Percentiles rank a stretch among this genome's conserved stretches.
phyloP scores from a whole-genome alignment of 1,140 invertebrate genomes.

The Dufourea novaeangliae region DNA sequence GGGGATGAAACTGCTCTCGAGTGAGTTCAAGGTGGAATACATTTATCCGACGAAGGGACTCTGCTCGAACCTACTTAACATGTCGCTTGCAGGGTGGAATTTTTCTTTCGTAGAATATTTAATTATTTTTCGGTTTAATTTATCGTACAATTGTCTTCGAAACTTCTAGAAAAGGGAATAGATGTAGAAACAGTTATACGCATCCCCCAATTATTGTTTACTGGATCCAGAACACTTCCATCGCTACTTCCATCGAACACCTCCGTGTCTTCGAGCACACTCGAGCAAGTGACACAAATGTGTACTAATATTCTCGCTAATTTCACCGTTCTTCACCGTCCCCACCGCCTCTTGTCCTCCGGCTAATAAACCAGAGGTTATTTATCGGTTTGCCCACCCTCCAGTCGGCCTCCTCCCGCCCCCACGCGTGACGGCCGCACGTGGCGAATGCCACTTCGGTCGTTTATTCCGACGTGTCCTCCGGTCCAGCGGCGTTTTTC shows the following conservation, averaged over 20 bases:
- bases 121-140: too few species aligned
- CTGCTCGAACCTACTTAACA: background rate
- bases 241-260: slow-evolving; percentile 45
- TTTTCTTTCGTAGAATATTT: background rate
- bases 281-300: slow-evolving; percentile 67
- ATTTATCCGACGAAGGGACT: background rate
- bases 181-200: too few species aligned
- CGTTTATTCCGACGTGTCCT: slow-evolving; percentile 78
- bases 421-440: slow-evolving; percentile 53
- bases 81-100: too few species aligned
- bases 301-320: slow-evolving; percentile 80
- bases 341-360: slow-evolving; percentile 61
- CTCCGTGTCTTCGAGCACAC: background rate
- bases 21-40: slow-evolving; percentile 40
- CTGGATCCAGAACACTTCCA: background rate
- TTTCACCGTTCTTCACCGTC: slow-evolving; percentile 76
- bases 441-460: slow-evolving; percentile 71
- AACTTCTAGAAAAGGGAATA: too few species aligned
- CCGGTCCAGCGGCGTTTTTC: slow-evolving; percentile 56
- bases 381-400: slow-evolving; percentile 73
- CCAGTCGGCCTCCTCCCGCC: slow-evolving; percentile 45
- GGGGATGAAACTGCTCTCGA: slow-evolving; percentile 49
- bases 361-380: slow-evolving; percentile 81
- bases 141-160: too few species aligned
- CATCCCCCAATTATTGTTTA: background rate